phyloP scores from a whole-genome alignment of 2,797 vertebrate genomes.

The Acestrorhynchus altus region DNA sequence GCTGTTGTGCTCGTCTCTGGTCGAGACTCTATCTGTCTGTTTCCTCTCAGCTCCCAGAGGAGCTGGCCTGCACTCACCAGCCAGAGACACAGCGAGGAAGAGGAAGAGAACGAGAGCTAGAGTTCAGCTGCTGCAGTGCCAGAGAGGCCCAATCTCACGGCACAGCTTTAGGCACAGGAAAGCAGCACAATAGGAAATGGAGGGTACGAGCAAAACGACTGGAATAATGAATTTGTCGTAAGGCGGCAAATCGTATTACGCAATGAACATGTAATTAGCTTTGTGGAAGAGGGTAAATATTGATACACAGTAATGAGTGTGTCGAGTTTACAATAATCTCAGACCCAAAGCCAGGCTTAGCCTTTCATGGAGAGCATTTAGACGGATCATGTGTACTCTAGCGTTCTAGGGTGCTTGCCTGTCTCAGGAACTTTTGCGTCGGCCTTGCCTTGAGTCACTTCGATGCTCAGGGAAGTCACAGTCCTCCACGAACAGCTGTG shows the following conservation, averaged over 20 bases:
- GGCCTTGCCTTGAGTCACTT: conserved; percentile 3
- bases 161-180: conserved; percentile 23
- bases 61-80: conserved; percentile 51
- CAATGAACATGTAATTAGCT: conserved; percentile 59
- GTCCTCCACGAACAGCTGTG: conserved; percentile 45
- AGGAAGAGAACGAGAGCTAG: conserved; percentile 34
- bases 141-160: conserved; percentile 21
- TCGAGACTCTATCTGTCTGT: conserved; percentile 52
- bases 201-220: conserved; percentile 35
- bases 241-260: conserved; percentile 51
- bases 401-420: conserved; percentile 22
- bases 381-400: conserved; percentile 33
- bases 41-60: conserved; percentile 50
- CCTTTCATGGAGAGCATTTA: conserved; percentile 31
- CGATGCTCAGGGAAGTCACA: conserved; percentile 25
- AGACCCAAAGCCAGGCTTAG: conserved; percentile 54
- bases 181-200: conserved; percentile 12
- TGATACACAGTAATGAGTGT: conserved; percentile 58
- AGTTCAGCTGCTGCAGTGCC: conserved; percentile 7
- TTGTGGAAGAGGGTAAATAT: conserved; percentile 57
- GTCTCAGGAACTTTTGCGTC: conserved; percentile 18
- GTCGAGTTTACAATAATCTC: conserved; percentile 53
- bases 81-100: conserved; percentile 41
- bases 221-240: conserved; percentile 47
- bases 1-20: conserved; percentile 57